Conservation (phyloP, 2,888 invertebrate genomes). For the Caenorhabditis japonica region DNA sequence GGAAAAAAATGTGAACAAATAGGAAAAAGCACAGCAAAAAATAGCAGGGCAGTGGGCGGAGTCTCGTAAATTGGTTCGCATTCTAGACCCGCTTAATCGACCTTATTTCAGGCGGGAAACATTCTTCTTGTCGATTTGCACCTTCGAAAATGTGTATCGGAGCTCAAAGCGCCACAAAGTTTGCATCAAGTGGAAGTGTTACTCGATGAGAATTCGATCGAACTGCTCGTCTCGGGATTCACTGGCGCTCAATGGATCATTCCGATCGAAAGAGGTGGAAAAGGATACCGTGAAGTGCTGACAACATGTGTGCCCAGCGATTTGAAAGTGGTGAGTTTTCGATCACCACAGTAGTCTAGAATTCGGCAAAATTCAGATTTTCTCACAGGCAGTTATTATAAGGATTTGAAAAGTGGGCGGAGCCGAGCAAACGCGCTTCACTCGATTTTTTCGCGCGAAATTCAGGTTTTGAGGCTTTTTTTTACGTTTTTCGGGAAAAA, state of each 20-base stretch:
- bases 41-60: too few relatives aligned
- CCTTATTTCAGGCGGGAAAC: constrained; percentile 62
- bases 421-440: too few relatives aligned
- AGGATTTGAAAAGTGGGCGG: too few relatives aligned
- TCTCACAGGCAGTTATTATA: too few relatives aligned
- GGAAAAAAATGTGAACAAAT: too few relatives aligned
- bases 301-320: constrained; percentile 65
- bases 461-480: too few relatives aligned
- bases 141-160: constrained; percentile 57
- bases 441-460: too few relatives aligned
- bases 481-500: too few relatives aligned
- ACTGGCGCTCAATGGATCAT: constrained; percentile 70
- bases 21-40: too few relatives aligned
- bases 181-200: constrained; percentile 65
- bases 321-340: constrained; percentile 51
- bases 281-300: constrained; percentile 67
- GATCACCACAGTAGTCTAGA: not conserved
- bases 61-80: too few relatives aligned
- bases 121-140: constrained; percentile 64
- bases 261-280: constrained; percentile 66
- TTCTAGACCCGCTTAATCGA: too few relatives aligned
- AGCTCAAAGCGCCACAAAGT: constrained; percentile 63
- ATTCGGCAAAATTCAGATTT: not conserved
- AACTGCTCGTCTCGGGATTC: constrained; percentile 67
- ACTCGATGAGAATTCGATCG: constrained; percentile 53